Conservation (phyloP, 2,113 vertebrate species). For the Pachycephala philippinensis region DNA sequence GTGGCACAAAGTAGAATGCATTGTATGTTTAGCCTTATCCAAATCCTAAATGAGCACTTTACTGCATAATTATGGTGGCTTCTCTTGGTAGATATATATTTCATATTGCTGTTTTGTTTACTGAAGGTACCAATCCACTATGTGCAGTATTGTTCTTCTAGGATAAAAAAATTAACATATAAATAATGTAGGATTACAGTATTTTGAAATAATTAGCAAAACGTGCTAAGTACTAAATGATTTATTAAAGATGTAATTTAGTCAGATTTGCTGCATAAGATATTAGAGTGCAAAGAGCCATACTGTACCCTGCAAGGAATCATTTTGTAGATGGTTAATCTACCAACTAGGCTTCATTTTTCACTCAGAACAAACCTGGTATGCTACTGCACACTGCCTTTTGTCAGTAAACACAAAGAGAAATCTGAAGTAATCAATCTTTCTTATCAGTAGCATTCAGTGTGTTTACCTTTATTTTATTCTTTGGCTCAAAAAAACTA, state of each 20-base stretch:
- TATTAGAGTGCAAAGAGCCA: slow-evolving; percentile 30
- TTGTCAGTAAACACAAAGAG: slow-evolving; percentile 76
- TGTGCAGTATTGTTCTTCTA: slow-evolving; percentile 38
- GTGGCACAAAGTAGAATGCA: neutral
- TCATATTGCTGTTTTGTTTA: slow-evolving; percentile 49
- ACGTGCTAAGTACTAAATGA: slow-evolving; percentile 49
- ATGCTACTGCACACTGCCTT: slow-evolving; percentile 46
- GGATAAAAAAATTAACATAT: slow-evolving; percentile 51
- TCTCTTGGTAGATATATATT: slow-evolving; percentile 17
- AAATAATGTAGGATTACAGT: slow-evolving; percentile 61
- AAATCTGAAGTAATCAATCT: slow-evolving; percentile 75
- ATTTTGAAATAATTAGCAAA: slow-evolving; percentile 70
- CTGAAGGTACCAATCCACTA: neutral
- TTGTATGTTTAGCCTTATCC: slow-evolving; percentile 29
- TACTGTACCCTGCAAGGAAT: slow-evolving; percentile 22
- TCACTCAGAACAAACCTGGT: slow-evolving; percentile 55
- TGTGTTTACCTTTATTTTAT: slow-evolving; percentile 62
- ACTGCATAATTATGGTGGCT: slow-evolving; percentile 40
- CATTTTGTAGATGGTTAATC: slow-evolving; percentile 51
- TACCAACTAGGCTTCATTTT: slow-evolving; percentile 66
- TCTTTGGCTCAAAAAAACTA: slow-evolving; percentile 50
- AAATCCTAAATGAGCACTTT: slow-evolving; percentile 38
- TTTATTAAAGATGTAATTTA: slow-evolving; percentile 60
- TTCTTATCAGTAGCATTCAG: slow-evolving; percentile 73
- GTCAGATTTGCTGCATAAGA: slow-evolving; percentile 44